Base-by-base conservation (phyloP, 2,888 invertebrate species). In the Podabrus alpinus region DNA sequence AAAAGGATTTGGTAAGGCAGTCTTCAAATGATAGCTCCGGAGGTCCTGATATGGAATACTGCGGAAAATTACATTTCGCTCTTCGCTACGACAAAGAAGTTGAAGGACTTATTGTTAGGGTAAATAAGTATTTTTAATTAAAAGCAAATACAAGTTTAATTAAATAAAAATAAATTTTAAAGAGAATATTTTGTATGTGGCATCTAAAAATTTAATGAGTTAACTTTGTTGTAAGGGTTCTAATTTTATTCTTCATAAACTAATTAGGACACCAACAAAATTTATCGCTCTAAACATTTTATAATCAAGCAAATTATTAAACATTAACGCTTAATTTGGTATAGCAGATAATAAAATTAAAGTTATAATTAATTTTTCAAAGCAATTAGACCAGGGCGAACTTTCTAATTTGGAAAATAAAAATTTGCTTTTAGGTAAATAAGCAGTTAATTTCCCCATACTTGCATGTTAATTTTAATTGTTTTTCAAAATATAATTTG, bases 41-140 rank as follows among this genome's bases (percentile, higher is more conserved):
- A 71, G 84, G 83, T 21, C 91, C 91, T 1, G 93, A 93, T 77
- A 88, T 93, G 87, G 93, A 94, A 82, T 93, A 92, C 83, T 93
- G 92, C 74, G 95, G 96, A 10, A 94, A 94, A 84, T 89, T 96
- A 68, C 94, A 94, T 83, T 96, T 96, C 85, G 92, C 95, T 2
- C 89, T 96, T 11, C 90, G 93, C 72, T 96, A 95, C 86, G 94
- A 95, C 82, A 92, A 92, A 79, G 94, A 95, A 81, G 92, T 94
- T 17, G 94, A 95, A 81, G 94, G 93, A 7, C 90, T 96, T 1
- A 91, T 94, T 62, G 94, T 95, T 1, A 94, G 93, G 90, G 94
- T 95, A 84, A 86, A 45, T 45, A 45, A 45, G 45, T 45, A n/a
- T 45, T 45, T 45, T 45, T n/a, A 45, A 45, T 45, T 45, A 45